Evolutionary conservation across 2,888 invertebrate genomes (phyloP), one percentile per base, ranked within the genome.

Genomic region (Tinea trinotella): DNA sequence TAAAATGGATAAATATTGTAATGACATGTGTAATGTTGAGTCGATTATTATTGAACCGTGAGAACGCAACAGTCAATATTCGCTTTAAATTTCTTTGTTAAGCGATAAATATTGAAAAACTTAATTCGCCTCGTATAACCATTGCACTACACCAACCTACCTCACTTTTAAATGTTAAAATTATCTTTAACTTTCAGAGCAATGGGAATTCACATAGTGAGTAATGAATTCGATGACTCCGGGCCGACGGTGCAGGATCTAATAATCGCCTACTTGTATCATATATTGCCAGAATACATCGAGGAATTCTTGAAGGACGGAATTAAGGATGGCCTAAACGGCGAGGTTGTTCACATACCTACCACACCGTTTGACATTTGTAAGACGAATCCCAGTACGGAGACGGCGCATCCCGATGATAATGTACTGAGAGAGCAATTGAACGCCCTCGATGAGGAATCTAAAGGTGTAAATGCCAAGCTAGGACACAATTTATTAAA

Each of bases 331-430:
- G 19, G 9, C 3, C 3, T 15, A 15, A 40, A 40, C 7, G 19
- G 19, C 10, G 19, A 46, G 3, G 19, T 18, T 17, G 18, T 10
- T 19, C 18, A 2, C 10, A n/a, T 17, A 2, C 18, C 46, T 15
- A 46, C n/a, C 1, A 46, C 46, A 6, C 18, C 46, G 2, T 46
- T 46, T 19, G 46, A 46, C 19, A 46, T 46, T 46, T 46, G 46
- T 19, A 46, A 46, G 46, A 19, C 46, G 7, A 6, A 4, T 18
- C 18, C n/a, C 2, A 46, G 7, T 46, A 18, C 18, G 13, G 19
- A 19, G 5, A 46, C 7, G 46, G 1, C 19, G n/a, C 7, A 30
- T n/a, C n/a, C 30, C 2, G 30, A 30, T 10, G 30, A 30, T 10
- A 30, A 10, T 2, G 2, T 30, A n/a, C n/a, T 30, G 30, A 30